These are phyloP conservation scores for Lepus oiostolus DNA, from an alignment of 2,797 vertebrate genomes.

Conservation along the genomic window DNA sequence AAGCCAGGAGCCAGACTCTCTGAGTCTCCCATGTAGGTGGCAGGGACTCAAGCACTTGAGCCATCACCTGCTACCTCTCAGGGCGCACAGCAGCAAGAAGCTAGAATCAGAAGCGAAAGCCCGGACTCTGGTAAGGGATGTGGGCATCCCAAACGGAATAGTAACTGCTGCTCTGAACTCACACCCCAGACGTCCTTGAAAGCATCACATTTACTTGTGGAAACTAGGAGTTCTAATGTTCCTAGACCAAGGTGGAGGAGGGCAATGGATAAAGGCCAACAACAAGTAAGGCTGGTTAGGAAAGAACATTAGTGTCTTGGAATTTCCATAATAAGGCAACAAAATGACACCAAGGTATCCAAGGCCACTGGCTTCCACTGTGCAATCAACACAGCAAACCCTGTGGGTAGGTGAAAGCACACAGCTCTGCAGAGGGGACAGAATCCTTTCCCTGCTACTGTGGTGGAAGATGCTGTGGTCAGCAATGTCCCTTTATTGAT, in stretches of 20 bases:
- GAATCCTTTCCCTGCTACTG: too few species aligned
- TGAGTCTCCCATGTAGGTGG: too few species aligned
- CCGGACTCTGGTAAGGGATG: too few species aligned
- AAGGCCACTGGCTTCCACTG: constrained; percentile 11
- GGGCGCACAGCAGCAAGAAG: too few species aligned
- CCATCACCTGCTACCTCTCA: too few species aligned
- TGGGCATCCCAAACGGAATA: too few species aligned
- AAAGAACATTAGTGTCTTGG: neutral
- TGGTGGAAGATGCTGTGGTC: too few species aligned
- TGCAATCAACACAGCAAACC: constrained; percentile 90
- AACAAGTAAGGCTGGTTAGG: neutral
- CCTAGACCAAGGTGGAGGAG: neutral
- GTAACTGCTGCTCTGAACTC: too few species aligned
- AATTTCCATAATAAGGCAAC: neutral
- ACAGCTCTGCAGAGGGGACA: constrained; percentile 89
- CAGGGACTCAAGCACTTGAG: too few species aligned
- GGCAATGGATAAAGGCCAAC: neutral
- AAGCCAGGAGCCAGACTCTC: too few species aligned
- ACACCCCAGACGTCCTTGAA: neutral
- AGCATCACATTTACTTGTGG: neutral
- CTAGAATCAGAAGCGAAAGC: too few species aligned
- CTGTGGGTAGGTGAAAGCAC: constrained; percentile 90
- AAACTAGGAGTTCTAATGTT: neutral
- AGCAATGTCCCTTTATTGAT: too few species aligned
- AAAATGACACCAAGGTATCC: neutral